Conservation (phyloP, 2,888 invertebrate genomes). For the Dryomyza anilis region DNA sequence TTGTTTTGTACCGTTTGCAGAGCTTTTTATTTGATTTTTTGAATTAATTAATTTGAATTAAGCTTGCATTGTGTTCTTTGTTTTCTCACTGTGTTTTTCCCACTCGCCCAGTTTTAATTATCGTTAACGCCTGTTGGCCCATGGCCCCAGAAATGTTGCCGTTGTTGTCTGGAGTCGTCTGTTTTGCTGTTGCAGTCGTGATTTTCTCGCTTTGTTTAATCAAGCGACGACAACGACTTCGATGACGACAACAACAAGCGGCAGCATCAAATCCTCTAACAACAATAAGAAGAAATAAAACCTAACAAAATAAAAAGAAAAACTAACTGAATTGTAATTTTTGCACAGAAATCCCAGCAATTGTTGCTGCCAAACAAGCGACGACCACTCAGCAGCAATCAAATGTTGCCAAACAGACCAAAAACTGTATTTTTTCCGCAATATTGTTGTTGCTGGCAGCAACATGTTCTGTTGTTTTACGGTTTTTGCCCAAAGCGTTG, state of each 20-base stretch:
- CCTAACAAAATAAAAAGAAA: too few relatives aligned
- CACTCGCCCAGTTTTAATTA: background rate
- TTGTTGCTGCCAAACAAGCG: background rate
- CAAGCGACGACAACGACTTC: background rate
- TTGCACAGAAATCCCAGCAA: conserved; percentile 6
- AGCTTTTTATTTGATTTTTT: too few relatives aligned
- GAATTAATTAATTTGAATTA: background rate
- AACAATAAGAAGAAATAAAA: too few relatives aligned
- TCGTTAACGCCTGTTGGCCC: background rate
- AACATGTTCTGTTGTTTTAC: too few relatives aligned
- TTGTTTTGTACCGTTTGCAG: too few relatives aligned
- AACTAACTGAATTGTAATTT: background rate
- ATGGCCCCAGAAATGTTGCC: background rate
- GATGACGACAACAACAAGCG: background rate
- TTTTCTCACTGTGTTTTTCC: background rate
- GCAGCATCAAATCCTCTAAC: too few relatives aligned
- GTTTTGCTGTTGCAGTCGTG: background rate
- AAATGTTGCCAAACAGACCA: conserved; percentile 14
- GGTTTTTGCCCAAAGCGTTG: too few relatives aligned
- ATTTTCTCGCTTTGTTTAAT: conserved; percentile 1
- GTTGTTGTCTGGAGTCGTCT: background rate
- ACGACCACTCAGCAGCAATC: conserved; percentile 16
- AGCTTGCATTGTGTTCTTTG: background rate
- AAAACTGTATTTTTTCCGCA: background rate
- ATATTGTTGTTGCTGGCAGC: background rate